phyloP scores from a whole-genome alignment of 2,113 vertebrate genomes.

The Oreochromis tanganicae region DNA sequence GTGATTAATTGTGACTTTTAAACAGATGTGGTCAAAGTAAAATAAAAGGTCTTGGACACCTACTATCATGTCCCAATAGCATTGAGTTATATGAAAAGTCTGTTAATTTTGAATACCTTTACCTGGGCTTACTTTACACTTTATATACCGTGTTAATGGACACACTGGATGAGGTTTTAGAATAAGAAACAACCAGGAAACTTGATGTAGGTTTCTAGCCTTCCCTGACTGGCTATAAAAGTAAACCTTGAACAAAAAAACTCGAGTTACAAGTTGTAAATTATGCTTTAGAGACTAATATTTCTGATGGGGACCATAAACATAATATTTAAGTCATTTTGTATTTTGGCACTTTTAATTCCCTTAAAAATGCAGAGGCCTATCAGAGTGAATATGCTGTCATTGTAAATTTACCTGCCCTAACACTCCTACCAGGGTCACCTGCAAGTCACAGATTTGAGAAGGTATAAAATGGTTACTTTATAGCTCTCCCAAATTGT shows the following conservation, averaged over 20 bases:
- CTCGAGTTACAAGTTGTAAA: conserved; percentile 68
- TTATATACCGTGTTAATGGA: conserved; percentile 46
- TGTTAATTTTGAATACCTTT: conserved; percentile 15
- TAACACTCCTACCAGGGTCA: conserved; percentile 70
- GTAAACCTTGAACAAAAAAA: conserved; percentile 51
- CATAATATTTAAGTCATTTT: conserved; percentile 73
- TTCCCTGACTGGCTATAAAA: conserved; percentile 60
- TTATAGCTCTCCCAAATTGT: conserved; percentile 79
- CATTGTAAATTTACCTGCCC: conserved; percentile 71
- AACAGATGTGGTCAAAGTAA: not conserved
- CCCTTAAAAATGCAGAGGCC: conserved; percentile 65
- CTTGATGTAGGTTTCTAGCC: conserved; percentile 49
- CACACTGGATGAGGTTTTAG: conserved; percentile 18
- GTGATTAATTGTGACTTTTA: conserved; percentile 11
- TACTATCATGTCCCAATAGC: not conserved
- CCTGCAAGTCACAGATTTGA: conserved; percentile 74
- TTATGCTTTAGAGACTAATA: conserved; percentile 72
- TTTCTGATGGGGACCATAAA: conserved; percentile 68
- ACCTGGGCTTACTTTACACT: conserved; percentile 41
- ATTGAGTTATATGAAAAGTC: not conserved
- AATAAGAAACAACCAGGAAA: conserved; percentile 51
- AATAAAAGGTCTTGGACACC: conserved; percentile 5
- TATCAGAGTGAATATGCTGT: conserved; percentile 61
- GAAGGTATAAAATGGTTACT: conserved; percentile 76
- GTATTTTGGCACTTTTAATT: conserved; percentile 78